Percentiles rank a stretch among this genome's conserved stretches.
These are phyloP conservation scores for Thysanoteuthis rhombus DNA, from an alignment of 2,888 invertebrate genomes.

Conservation along the genomic window DNA sequence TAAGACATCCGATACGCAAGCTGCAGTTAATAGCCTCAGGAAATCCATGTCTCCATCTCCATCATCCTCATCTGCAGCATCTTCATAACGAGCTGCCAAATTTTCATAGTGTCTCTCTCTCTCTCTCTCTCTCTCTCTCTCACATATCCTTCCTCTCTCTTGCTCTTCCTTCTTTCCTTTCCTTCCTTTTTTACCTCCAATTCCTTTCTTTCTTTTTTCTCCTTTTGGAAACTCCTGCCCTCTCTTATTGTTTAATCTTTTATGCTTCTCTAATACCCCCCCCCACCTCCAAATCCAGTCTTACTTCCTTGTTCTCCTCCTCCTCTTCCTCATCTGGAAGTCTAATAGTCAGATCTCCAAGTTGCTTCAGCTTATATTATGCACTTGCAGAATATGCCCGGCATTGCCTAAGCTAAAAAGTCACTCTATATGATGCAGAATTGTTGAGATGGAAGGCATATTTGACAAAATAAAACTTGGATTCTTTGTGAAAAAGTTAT, in stretches of 20 bases:
- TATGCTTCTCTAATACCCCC: neutral
- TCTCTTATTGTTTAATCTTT: neutral
- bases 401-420: too few species aligned
- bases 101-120: neutral
- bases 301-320: neutral
- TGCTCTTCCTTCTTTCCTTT: neutral
- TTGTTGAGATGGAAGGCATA: too few species aligned
- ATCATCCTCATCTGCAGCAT: conserved; percentile 44
- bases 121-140: neutral
- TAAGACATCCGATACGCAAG: conserved; percentile 43
- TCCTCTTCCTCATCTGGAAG: neutral
- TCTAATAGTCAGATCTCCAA: neutral
- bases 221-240: neutral
- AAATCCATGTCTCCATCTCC: conserved; percentile 55
- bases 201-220: neutral
- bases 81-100: conserved; percentile 32
- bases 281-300: neutral
- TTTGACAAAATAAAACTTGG: too few species aligned
- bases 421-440: too few species aligned
- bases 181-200: neutral
- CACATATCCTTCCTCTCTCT: neutral
- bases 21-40: conserved; percentile 44
- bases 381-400: too few species aligned
- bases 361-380: neutral
- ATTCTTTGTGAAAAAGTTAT: too few species aligned